Percentiles rank a stretch among this genome's conserved stretches.
Evolutionary conservation across 23 tunicate genomes (phyloP).

Genomic region (Clavelina lepadiformis): DNA sequence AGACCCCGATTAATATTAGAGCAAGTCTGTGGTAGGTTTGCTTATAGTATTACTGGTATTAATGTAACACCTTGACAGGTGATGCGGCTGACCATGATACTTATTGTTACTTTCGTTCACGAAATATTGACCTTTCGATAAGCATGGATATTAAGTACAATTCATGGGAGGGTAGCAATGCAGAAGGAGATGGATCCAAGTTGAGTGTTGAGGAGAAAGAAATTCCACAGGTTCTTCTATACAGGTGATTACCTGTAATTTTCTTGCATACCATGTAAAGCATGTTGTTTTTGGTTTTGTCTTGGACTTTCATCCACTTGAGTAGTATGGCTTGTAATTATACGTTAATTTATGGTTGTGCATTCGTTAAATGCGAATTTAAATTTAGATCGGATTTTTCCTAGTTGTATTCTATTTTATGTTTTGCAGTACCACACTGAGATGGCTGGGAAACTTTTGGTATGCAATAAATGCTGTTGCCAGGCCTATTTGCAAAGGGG

Average conservation of each 20-base stretch:
- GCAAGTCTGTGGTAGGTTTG: too few relatives aligned
- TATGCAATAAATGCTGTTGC: slow-evolving; percentile 84
- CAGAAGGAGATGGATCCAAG: not conserved
- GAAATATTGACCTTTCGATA: slow-evolving; percentile 68
- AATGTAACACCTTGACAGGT: too few relatives aligned
- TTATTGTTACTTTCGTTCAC: slow-evolving; percentile 65
- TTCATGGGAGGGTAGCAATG: not conserved
- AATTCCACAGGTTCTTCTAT: slow-evolving; percentile 59
- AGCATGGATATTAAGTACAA: slow-evolving; percentile 49
- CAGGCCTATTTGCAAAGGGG: slow-evolving; percentile 79
- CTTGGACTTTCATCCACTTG: too few relatives aligned
- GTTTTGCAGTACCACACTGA: slow-evolving; percentile 61
- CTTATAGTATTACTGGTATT: too few relatives aligned
- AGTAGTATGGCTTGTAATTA: too few relatives aligned
- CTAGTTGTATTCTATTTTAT: not conserved
- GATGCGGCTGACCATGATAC: slow-evolving; percentile 53
- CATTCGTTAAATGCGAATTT: too few relatives aligned
- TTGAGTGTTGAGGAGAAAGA: slow-evolving; percentile 8
- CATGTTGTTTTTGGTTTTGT: too few relatives aligned
- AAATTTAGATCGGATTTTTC: too few relatives aligned
- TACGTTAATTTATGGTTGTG: too few relatives aligned
- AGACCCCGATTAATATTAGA: too few relatives aligned
- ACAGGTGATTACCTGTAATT: too few relatives aligned
- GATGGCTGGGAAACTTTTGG: slow-evolving; percentile 82
- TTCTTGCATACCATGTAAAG: too few relatives aligned